A percentile compares a stretch with the other conserved stretches of the same genome.
Conservation (phyloP, 1,140 invertebrate genomes). For the Ridgeia piscesae region DNA sequence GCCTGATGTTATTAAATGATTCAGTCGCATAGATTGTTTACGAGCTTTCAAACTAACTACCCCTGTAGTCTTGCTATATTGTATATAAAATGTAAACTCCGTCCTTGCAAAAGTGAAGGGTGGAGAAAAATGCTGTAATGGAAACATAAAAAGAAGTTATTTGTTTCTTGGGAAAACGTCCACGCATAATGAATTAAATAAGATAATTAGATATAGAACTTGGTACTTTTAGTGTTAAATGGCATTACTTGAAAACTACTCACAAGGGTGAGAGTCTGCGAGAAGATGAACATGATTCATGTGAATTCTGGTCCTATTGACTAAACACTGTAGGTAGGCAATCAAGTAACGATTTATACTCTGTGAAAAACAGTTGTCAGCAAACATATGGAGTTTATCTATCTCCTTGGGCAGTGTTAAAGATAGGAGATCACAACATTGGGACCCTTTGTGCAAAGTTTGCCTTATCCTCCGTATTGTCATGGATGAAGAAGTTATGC, state of each 20-base stretch:
- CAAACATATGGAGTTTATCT: background rate
- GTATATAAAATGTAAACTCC: too few species aligned
- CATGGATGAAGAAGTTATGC: slow-evolving; percentile 15
- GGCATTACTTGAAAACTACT: background rate
- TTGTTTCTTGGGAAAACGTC: background rate
- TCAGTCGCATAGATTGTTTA: too few species aligned
- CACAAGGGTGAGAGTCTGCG: too few species aligned
- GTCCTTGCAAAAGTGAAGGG: too few species aligned
- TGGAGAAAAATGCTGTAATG: too few species aligned
- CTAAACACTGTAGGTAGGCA: background rate
- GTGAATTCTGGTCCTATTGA: background rate
- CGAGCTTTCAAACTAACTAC: too few species aligned
- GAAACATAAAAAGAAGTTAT: too few species aligned
- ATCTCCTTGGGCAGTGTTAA: background rate
- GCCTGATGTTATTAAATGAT: too few species aligned
- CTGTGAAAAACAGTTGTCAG: slow-evolving; percentile 17
- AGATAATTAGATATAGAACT: background rate
- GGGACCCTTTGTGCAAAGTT: background rate
- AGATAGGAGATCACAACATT: slow-evolving; percentile 9
- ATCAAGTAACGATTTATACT: slow-evolving; percentile 13
- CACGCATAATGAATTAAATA: background rate
- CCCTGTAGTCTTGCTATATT: too few species aligned
- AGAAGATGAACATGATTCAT: too few species aligned
- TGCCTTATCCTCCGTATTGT: background rate
- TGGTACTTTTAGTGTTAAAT: background rate